phyloP scores from a whole-genome alignment of 2,888 invertebrate genomes.

The Ichneumoninae sp. region DNA sequence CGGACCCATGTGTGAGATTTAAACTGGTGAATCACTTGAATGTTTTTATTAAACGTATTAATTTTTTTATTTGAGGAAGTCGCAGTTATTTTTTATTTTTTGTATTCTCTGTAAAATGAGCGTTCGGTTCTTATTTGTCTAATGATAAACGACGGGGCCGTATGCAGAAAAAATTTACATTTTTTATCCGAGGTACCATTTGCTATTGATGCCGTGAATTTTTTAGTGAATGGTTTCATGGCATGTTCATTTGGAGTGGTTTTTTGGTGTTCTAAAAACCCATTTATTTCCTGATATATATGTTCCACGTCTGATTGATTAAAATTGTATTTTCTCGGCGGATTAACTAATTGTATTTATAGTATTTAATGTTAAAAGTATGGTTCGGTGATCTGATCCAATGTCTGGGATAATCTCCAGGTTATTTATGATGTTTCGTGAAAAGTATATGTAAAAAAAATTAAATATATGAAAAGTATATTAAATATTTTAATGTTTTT shows the following conservation, averaged over 20 bases:
- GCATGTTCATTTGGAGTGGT: neutral
- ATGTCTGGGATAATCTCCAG: no score
- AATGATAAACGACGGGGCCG: slow-evolving; percentile 2
- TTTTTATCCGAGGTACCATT: neutral
- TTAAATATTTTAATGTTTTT: no score
- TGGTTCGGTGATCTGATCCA: no score
- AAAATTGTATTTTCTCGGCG: no score
- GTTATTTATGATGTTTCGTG: no score
- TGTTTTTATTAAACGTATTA: slow-evolving; percentile 29
- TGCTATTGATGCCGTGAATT: neutral
- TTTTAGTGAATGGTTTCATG: slow-evolving; percentile 9
- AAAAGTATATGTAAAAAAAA: no score
- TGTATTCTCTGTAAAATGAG: slow-evolving; percentile 19
- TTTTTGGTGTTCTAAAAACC: neutral
- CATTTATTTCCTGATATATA: neutral
- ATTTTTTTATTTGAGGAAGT: slow-evolving; percentile 11
- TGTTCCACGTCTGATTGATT: no score
- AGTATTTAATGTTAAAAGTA: no score
- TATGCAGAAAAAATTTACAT: slow-evolving; percentile 6
- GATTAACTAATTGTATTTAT: no score
- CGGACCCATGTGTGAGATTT: neutral
- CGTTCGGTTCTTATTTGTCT: slow-evolving; percentile 34
- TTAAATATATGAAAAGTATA: no score
- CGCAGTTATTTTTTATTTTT: neutral
- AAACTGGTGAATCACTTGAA: slow-evolving; percentile 36